These are phyloP conservation scores for Paradoxurus hermaphroditus DNA, from an alignment of 2,113 vertebrate genomes.

Conservation along the genomic window DNA sequence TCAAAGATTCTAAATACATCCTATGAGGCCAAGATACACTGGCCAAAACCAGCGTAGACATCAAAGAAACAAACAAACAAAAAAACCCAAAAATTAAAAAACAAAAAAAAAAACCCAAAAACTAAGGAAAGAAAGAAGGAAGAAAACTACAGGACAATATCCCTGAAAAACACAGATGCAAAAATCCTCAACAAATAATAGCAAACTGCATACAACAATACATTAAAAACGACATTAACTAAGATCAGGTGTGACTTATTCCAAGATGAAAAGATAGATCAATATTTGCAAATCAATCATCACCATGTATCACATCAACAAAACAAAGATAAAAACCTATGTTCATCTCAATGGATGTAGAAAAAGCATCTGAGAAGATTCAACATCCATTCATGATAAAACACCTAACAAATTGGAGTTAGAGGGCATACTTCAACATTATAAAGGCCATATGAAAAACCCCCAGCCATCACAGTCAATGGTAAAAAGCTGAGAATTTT, in stretches of 20 bases:
- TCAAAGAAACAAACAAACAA: background rate
- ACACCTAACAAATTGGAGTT: background rate
- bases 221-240: background rate
- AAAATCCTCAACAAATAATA: background rate
- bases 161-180: background rate
- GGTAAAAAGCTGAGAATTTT: background rate
- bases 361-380: background rate
- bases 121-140: no score
- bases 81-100: no score
- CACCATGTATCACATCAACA: background rate
- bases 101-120: no score
- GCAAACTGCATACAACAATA: background rate
- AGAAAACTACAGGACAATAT: background rate
- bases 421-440: background rate
- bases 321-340: background rate
- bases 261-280: background rate
- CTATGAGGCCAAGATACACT: background rate
- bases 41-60: background rate
- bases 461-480: background rate
- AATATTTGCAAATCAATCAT: background rate
- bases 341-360: background rate
- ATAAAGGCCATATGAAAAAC: background rate
- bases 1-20: background rate
- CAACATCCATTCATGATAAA: background rate
- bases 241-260: background rate